Base-by-base conservation (phyloP, 2,113 vertebrate species). In the Alces alces region DNA sequence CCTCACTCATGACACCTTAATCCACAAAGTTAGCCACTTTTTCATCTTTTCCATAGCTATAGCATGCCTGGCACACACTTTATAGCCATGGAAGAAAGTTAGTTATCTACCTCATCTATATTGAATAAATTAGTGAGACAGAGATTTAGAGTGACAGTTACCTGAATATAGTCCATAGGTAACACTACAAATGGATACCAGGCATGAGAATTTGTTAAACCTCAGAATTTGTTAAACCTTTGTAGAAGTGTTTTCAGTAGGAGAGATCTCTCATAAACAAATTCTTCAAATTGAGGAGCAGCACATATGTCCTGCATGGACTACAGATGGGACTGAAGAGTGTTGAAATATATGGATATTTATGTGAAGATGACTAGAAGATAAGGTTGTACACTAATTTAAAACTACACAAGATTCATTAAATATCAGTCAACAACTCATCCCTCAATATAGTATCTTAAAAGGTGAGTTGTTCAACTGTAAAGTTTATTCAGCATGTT, bases 261-360 rank as follows among this genome's bases (percentile, higher is more conserved):
- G 9, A 54, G 8, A 36, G 14, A 64, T 25, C 4, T 33, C 52
- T 86, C 43, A 52, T 36, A 36, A 39, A 2, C 14, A 54, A 30
- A 36, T 16, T 47, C 28, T 52, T 79, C 64, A 60, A 47, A 28
- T 27, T 6, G 11, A 84, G 7, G 30, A 43, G 16, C 30, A 45
- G 4, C 28, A 1, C 19, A 8, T 2, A 30, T 14, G 0, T n/a
- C 33, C n/a, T 79, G 7, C 7, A 28, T 43, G 23, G 60, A 33
- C 52, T 85, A 93, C 47, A 82, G 25, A 57, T 52, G 10, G 16
- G 10, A 86, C 16, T 17, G n/a, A 30, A 11, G 7, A 60, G 76
- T 66, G 21, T 16, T 43, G 30, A 86, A 54, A 64, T 15, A 11
- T 27, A 50, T 27, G 61, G 21, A 91, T 54, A 36, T 47, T 60